phyloP scores from a whole-genome alignment of 2,113 vertebrate genomes.

The Ranitomeya variabilis region DNA sequence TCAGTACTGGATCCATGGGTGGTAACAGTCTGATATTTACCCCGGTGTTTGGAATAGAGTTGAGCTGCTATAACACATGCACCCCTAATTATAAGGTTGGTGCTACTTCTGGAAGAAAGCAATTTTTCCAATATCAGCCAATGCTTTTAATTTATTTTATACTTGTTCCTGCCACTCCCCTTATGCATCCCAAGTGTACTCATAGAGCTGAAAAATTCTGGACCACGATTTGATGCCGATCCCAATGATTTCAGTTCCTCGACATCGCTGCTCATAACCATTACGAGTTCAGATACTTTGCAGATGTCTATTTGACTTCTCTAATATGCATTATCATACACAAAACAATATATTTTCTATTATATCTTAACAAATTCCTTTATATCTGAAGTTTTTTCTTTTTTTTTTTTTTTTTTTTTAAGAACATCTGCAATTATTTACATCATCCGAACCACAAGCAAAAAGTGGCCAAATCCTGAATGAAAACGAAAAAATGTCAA shows the following conservation, averaged over 20 bases:
- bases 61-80: too few relatives aligned
- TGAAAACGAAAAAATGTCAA: not conserved
- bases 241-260: too few relatives aligned
- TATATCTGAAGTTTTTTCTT: not conserved
- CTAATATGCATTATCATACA: not conserved
- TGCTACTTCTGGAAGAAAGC: too few relatives aligned
- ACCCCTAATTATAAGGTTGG: too few relatives aligned
- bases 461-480: slow-evolving; percentile 47
- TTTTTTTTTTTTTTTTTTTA: not conserved
- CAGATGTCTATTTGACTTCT: not conserved
- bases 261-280: not conserved
- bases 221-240: not conserved
- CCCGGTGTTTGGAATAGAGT: too few relatives aligned
- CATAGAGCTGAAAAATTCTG: not conserved
- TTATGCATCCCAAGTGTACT: not conserved
- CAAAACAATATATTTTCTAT: not conserved
- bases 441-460: slow-evolving; percentile 21
- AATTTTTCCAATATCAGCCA: not conserved
- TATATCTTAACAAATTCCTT: not conserved
- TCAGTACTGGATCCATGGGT: too few relatives aligned
- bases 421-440: slow-evolving; percentile 46
- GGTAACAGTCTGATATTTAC: too few relatives aligned
- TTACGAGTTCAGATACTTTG: not conserved
- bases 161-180: not conserved
- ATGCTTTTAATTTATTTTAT: not conserved